These are phyloP conservation scores for Aphaenogaster floridana DNA, from an alignment of 1,140 invertebrate genomes.

Conservation along the genomic window DNA sequence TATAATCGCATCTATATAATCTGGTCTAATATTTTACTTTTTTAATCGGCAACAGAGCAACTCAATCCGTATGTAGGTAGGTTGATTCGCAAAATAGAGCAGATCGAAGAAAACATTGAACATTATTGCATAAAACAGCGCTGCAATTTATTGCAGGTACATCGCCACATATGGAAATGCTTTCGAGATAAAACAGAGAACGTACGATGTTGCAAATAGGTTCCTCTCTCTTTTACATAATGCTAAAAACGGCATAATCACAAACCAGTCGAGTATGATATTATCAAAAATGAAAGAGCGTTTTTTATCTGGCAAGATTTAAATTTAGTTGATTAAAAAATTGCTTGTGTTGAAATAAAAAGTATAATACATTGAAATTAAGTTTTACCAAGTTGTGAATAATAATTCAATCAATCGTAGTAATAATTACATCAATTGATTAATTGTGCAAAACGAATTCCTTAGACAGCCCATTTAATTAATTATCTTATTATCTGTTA, in stretches of 20 bases:
- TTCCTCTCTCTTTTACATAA: not conserved
- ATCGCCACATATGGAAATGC: not conserved
- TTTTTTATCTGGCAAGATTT: slow-evolving; percentile 4
- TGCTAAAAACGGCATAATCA: not conserved
- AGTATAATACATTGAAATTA: not conserved
- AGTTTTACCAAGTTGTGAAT: not conserved
- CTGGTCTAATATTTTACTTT: no score
- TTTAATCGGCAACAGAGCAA: slow-evolving; percentile 22
- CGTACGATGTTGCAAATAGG: not conserved
- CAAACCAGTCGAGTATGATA: not conserved
- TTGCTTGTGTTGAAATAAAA: not conserved
- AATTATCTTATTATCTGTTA: not conserved
- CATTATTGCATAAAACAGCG: not conserved
- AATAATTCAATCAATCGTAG: not conserved
- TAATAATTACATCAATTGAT: no score
- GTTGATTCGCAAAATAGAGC: slow-evolving; percentile 12
- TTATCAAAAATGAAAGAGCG: not conserved
- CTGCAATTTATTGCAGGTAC: not conserved
- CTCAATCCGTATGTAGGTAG: not conserved
- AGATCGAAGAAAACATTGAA: slow-evolving; percentile 45
- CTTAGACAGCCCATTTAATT: not conserved
- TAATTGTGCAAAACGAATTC: not conserved
- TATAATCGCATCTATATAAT: no score
- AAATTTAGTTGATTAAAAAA: not conserved
- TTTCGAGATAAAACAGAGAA: not conserved